Evolutionary conservation across 35 echinoderm and acorn worm species (phyloP).

Genomic region (Apostichopus japonicus): DNA sequence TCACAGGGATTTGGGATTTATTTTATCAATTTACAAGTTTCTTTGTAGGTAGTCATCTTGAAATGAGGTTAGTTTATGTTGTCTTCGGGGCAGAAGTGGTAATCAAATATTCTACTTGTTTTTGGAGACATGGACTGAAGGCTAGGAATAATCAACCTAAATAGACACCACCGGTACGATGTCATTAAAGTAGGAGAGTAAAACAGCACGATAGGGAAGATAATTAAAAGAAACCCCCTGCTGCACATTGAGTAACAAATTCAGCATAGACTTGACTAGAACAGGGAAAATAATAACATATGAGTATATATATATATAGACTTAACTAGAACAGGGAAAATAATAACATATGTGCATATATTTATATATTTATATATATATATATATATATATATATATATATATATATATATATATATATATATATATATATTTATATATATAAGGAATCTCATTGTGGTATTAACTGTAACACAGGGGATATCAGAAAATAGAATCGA

Average conservation of each 20-base stretch:
- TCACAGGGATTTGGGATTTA: neutral
- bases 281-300: too few relatives aligned
- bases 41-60: neutral
- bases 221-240: neutral
- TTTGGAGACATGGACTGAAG: neutral
- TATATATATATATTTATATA: too few relatives aligned
- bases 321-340: too few relatives aligned
- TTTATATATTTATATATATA: too few relatives aligned
- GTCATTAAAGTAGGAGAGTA: neutral
- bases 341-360: too few relatives aligned
- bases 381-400: too few relatives aligned
- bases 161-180: neutral
- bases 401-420: too few relatives aligned
- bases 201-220: neutral
- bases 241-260: neutral
- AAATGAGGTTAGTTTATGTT: slow-evolving; percentile 20
- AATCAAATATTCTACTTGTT: slow-evolving; percentile 13
- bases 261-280: too few relatives aligned
- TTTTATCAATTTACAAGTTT: neutral
- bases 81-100: neutral
- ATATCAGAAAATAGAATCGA: too few relatives aligned
- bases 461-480: too few relatives aligned
- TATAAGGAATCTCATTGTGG: too few relatives aligned
- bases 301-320: too few relatives aligned
- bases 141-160: slow-evolving; percentile 9